Evolutionary conservation across 2,797 vertebrate genomes (phyloP).

Genomic region (Sebastes oblongus): DNA sequence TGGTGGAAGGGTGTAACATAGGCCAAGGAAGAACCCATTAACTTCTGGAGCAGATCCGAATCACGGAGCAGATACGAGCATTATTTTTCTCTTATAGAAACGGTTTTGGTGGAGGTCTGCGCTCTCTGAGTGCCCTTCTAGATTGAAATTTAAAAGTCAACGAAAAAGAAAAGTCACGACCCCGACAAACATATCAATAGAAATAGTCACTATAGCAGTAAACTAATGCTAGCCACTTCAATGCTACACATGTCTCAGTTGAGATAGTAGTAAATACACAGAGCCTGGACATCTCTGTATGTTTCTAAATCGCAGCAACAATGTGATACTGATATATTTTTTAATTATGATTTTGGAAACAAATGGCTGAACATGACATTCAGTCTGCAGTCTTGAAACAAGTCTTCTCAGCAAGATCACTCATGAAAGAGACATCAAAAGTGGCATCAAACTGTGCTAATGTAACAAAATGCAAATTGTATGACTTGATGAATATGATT

Average conservation of each 20-base stretch:
- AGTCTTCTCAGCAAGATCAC: neutral
- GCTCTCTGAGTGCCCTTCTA: neutral
- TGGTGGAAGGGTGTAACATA: neutral
- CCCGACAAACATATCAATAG: neutral
- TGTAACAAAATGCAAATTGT: neutral
- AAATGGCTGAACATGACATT: neutral
- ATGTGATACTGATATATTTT: neutral
- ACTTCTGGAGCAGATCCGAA: neutral
- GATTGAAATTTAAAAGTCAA: neutral
- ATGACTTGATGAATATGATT: neutral
- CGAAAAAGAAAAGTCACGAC: neutral
- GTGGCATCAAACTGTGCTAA: neutral
- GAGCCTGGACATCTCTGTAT: neutral
- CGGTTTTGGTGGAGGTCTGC: neutral
- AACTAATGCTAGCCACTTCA: neutral
- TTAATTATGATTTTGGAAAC: neutral
- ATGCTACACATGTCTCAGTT: neutral
- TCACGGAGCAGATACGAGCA: neutral
- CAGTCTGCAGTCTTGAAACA: neutral
- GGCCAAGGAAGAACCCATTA: neutral
- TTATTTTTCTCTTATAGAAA: neutral
- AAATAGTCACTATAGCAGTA: neutral
- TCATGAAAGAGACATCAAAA: neutral
- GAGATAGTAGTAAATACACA: neutral
- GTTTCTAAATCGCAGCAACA: neutral